These are phyloP conservation scores for Malthinus flaveolus DNA, from an alignment of 2,888 invertebrate genomes.

Conservation along the genomic window DNA sequence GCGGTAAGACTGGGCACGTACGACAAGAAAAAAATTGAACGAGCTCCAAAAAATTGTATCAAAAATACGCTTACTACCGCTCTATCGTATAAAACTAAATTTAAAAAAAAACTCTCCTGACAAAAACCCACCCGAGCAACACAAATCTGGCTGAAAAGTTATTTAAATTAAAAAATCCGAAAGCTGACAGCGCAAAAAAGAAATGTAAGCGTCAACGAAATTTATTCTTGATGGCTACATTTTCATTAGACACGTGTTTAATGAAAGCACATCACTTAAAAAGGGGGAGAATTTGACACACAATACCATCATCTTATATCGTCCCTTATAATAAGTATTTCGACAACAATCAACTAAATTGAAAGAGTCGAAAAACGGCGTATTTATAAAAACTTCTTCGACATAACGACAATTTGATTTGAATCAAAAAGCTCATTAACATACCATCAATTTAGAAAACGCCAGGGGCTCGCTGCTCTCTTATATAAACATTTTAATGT, in stretches of 20 bases:
- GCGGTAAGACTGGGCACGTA: too few species aligned
- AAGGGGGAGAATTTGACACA: slow-evolving; percentile 1
- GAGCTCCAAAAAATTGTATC: too few species aligned
- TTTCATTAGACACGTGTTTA: slow-evolving; percentile 7
- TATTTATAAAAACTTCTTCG: neutral
- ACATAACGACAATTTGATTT: neutral
- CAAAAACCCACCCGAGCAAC: too few species aligned
- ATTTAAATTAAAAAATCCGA: too few species aligned
- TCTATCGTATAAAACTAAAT: too few species aligned
- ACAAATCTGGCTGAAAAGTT: too few species aligned
- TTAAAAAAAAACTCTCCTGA: too few species aligned
- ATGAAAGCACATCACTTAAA: slow-evolving; percentile 4
- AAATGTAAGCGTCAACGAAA: neutral
- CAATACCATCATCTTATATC: slow-evolving; percentile 3
- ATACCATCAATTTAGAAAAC: too few species aligned
- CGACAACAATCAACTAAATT: neutral
- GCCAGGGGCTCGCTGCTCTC: too few species aligned
- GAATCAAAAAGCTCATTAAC: slow-evolving; percentile 2
- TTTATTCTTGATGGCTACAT: neutral
- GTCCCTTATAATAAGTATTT: neutral
- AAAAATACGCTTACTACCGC: too few species aligned
- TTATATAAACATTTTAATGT: too few species aligned
- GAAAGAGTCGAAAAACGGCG: neutral
- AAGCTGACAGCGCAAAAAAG: neutral
- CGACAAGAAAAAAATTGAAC: too few species aligned